Evolutionary conservation across 1,140 invertebrate species (phyloP), one percentile per base, ranked within the genome.

Genomic region (Phocides pigmalion): DNA sequence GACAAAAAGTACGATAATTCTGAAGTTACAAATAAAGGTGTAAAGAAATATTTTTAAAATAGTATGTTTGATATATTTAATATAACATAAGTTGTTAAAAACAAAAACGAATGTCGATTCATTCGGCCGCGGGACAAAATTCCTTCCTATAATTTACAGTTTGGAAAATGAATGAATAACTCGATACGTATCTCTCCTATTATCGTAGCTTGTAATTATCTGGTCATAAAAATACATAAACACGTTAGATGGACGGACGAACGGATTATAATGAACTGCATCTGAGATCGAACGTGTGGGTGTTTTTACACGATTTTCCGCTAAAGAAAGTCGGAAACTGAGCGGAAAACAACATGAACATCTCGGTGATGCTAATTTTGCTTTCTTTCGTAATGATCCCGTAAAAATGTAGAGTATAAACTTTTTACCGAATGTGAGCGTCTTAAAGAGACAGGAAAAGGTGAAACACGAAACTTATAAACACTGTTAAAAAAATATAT

Each of bases 271-370:
- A 54, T 54, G 51, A 41, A 22, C 35, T 61, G 61, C 53, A 37
- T 51, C 67, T 62, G 56, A 56, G 14, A 35, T 35, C 32, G 64
- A 54, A 46, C 17, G 41, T 11, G 15, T 62, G 12, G 0, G 59
- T 16, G 28, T 67, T 66, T 67, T 71, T 64, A 51, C 67, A 62
- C 44, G 56, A 54, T 54, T 66, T 70, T 64, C 63, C 53, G 19
- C 50, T 64, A 69, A 70, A 64, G 67, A 70, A 70, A 70, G 67
- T 66, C 61, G 62, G 70, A 73, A 66, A 70, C 58, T 64, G 19
- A 59, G 20, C 44, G 64, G 50, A 59, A 73, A 63, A 44, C 5
- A 15, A 35, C 35, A 54, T 19, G 17, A 39, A 54, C 17, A 16
- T n/a, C n/a, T 8, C n/a, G n/a, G 12, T 41, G 14, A 54, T 39